A percentile compares a stretch with the other conserved stretches of the same genome.
Conservation (phyloP, 2,113 vertebrate genomes). For the Himantopus leucocephalus region DNA sequence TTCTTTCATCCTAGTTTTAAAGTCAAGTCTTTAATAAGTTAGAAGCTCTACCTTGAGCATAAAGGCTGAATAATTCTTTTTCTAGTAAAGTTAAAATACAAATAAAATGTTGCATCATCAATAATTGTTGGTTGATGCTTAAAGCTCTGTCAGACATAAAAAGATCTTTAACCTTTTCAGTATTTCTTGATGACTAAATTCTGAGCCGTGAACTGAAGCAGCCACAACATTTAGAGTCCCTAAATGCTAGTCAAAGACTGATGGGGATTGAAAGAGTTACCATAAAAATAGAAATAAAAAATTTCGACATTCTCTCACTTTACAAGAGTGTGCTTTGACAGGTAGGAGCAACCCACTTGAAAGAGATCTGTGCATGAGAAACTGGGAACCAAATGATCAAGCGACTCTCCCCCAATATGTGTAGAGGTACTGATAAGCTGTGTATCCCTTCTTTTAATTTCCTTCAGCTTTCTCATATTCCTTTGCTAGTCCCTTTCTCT, state of each 20-base stretch:
- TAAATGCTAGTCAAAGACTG: not conserved
- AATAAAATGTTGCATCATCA: not conserved
- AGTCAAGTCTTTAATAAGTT: not conserved
- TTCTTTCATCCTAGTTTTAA: not conserved
- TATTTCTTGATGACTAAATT: not conserved
- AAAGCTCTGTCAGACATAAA: not conserved
- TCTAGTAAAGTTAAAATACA: not conserved
- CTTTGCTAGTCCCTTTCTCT: not conserved
- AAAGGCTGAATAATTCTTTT: not conserved
- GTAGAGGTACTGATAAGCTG: not conserved
- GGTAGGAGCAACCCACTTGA: not conserved
- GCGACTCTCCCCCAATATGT: not conserved
- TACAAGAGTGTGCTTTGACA: not conserved
- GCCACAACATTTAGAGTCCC: not conserved
- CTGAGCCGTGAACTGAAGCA: not conserved
- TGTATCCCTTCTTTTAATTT: not conserved
- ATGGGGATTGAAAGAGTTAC: not conserved
- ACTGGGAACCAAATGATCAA: not conserved
- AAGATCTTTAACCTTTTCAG: not conserved
- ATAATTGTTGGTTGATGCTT: not conserved
- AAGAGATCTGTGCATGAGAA: not conserved
- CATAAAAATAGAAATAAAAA: not conserved
- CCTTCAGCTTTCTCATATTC: not conserved
- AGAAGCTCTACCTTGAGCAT: not conserved
- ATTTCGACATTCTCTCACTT: not conserved